Evolutionary conservation across 2,113 vertebrate genomes (phyloP), one percentile per base, ranked within the genome.

Genomic region (Bubo blakistoni): DNA sequence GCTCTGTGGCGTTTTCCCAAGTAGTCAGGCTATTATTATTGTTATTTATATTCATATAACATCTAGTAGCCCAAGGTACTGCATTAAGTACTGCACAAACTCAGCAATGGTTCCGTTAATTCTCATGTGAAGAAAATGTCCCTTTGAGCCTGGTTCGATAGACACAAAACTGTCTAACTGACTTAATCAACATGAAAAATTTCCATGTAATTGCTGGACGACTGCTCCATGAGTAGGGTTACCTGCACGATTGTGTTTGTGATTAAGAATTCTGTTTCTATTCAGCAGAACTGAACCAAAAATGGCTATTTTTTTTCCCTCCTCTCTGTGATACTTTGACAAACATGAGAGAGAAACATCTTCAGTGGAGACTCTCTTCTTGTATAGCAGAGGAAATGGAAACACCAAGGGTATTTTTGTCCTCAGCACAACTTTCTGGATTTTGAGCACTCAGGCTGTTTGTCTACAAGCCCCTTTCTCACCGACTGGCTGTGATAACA

Each of bases 41-140:
- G 67, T 94, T 89, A 70, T 94, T 95, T 93, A 65, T 90, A 89
- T 92, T 96, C 73, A 55, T 63, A 19, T 4, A 79, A 32, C n/a
- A 59, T 79, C 70, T 46, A 51, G 38, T 79, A 85, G 87, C 81
- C 79, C 11, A 10, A 82, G 94, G 90, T 85, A 51, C 44, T 55
- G 70, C 57, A 67, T 52, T 91, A 87, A 93, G 38, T 67, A 74
- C 81, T 81, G 58, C 81, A 90, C 47, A 74, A 52, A 62, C n/a
- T 63, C 44, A 79, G 17, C 3, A 3, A 74, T 51, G 55, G 74
- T 74, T 80, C 81, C 0, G 0, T 82, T 93, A 90, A 90, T 85
- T 57, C 71, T 92, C 58, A 15, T 8, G 27, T 7, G 22, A 72
- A 94, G 62, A 14, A 36, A 59, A 88, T 74, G 52, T 90, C 70